Percentiles rank a stretch among this genome's conserved stretches.
These are phyloP conservation scores for Echeneis naucrates DNA, from an alignment of 2,797 vertebrate species.

Conservation along the genomic window DNA sequence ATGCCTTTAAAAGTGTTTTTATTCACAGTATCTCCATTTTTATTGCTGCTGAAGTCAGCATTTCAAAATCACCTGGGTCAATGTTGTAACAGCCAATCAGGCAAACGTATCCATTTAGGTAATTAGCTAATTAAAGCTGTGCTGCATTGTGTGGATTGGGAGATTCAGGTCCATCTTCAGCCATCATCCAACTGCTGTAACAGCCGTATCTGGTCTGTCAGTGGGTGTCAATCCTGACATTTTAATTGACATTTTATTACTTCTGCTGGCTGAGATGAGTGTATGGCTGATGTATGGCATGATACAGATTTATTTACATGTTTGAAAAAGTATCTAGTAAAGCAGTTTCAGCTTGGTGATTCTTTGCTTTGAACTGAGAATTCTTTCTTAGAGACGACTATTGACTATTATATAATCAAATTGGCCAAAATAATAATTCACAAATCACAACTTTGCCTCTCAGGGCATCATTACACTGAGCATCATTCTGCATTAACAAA, in stretches of 20 bases:
- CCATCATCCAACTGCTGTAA: constrained; percentile 30
- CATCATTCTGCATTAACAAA: not conserved
- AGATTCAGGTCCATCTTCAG: constrained; percentile 25
- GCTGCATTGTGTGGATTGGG: constrained; percentile 37
- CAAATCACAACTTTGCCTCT: not conserved
- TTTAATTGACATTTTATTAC: constrained; percentile 46
- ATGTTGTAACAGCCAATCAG: constrained; percentile 15
- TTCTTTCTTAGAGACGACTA: not conserved
- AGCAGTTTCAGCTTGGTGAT: not conserved
- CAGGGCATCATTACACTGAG: not conserved
- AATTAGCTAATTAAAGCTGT: constrained; percentile 70
- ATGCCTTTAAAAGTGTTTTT: constrained; percentile 46
- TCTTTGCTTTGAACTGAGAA: constrained; percentile 14
- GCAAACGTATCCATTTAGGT: constrained; percentile 36
- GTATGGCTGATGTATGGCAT: not conserved
- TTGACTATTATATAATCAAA: not conserved
- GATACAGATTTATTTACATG: constrained; percentile 3
- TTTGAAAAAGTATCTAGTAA: not conserved
- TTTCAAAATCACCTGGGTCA: constrained; percentile 23
- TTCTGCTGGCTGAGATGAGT: constrained; percentile 14
- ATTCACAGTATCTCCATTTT: constrained; percentile 31
- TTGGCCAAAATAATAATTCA: not conserved
- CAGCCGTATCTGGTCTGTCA: constrained; percentile 32
- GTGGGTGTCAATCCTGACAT: constrained; percentile 36
- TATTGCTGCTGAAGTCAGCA: constrained; percentile 53